These are phyloP conservation scores for Ptyas mucosa DNA, from an alignment of 2,113 vertebrate genomes.

Conservation along the genomic window DNA sequence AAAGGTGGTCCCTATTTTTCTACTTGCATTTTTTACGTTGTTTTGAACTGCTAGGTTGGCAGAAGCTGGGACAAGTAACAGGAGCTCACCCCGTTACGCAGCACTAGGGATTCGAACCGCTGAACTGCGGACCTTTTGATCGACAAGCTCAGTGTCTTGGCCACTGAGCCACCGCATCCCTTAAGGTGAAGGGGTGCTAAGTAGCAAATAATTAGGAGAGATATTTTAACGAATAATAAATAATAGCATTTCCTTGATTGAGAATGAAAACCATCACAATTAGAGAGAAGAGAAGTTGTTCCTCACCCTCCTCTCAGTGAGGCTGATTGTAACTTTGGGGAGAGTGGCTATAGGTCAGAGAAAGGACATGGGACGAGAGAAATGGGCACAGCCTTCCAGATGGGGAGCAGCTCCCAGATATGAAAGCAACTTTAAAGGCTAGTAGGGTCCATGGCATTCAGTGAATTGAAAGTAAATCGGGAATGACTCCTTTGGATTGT, in stretches of 20 bases:
- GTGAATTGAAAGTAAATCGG: background rate
- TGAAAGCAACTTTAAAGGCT: background rate
- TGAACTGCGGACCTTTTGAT: too few relatives aligned
- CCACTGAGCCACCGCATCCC: too few relatives aligned
- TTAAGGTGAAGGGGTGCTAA: background rate
- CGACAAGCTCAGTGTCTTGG: too few relatives aligned
- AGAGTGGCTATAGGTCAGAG: background rate
- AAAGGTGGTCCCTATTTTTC: too few relatives aligned
- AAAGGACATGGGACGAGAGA: background rate
- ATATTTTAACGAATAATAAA: background rate
- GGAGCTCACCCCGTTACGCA: too few relatives aligned
- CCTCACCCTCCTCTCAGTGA: too few relatives aligned
- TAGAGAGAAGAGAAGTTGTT: background rate
- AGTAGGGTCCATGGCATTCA: background rate
- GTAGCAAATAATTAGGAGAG: accelerated
- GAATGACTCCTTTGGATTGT: background rate
- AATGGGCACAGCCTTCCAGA: background rate
- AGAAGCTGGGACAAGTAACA: too few relatives aligned
- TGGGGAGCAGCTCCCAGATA: background rate
- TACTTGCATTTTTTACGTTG: too few relatives aligned
- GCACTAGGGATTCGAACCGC: too few relatives aligned
- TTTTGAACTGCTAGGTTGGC: too few relatives aligned
- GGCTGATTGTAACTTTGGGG: background rate
- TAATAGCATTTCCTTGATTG: background rate
- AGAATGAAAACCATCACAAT: background rate